phyloP scores from a whole-genome alignment of 2,888 invertebrate genomes.

The Lamellibrachia satsuma region DNA sequence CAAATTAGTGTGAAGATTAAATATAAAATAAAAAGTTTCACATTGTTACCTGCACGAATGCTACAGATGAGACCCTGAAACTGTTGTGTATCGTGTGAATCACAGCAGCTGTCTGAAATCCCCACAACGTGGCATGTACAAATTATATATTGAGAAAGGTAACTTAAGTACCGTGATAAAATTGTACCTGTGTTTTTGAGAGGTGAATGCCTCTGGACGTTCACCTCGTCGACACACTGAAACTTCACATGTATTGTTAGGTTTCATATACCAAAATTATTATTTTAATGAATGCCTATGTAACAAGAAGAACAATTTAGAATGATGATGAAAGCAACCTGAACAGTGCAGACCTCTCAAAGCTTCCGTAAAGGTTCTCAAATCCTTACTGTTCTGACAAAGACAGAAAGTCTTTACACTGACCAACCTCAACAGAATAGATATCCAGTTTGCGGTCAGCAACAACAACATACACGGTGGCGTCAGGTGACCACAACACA shows the following conservation, averaged over 20 bases:
- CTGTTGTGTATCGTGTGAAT: not conserved
- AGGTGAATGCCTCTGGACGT: too few species aligned
- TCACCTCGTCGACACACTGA: too few species aligned
- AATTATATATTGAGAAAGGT: too few species aligned
- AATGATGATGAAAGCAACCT: too few species aligned
- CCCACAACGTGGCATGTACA: not conserved
- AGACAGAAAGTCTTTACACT: not conserved
- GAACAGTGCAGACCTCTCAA: too few species aligned
- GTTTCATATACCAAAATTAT: too few species aligned
- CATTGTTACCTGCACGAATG: not conserved
- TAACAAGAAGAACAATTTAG: too few species aligned
- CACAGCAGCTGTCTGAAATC: not conserved
- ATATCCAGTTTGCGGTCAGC: slow-evolving; percentile 80
- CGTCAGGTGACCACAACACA: slow-evolving; percentile 79
- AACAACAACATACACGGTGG: slow-evolving; percentile 79
- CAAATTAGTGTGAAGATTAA: not conserved
- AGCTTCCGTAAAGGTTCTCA: not conserved
- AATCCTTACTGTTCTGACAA: not conserved
- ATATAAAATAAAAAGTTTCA: not conserved
- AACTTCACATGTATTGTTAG: too few species aligned
- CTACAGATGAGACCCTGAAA: not conserved
- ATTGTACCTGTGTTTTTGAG: too few species aligned
- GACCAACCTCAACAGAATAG: slow-evolving; percentile 74
- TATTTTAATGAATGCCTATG: too few species aligned
- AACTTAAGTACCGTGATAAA: too few species aligned